A percentile compares a stretch with the other conserved stretches of the same genome.
phyloP scores from a whole-genome alignment of 2,888 invertebrate species.

The Microchrysa polita region DNA sequence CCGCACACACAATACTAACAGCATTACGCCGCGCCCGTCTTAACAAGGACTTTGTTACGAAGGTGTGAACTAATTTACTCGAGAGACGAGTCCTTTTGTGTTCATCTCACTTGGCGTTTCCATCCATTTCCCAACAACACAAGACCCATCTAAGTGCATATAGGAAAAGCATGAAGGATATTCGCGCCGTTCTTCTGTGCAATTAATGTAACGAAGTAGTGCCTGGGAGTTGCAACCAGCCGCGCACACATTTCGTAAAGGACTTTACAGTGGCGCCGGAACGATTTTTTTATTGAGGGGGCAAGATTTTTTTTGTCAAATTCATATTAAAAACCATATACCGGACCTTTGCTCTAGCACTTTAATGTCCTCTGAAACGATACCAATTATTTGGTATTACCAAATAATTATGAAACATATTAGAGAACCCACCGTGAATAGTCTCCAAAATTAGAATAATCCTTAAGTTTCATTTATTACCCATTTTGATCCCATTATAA shows the following conservation, averaged over 20 bases:
- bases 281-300: too few relatives aligned
- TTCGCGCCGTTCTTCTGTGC: conserved; percentile 31
- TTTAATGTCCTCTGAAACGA: too few relatives aligned
- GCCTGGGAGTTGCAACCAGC: neutral
- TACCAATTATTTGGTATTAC: too few relatives aligned
- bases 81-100: conserved; percentile 20
- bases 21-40: neutral
- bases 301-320: too few relatives aligned
- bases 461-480: too few relatives aligned
- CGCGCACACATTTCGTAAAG: neutral
- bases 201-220: conserved; percentile 37
- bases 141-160: neutral
- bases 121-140: neutral
- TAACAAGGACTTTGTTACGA: conserved; percentile 24
- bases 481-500: too few relatives aligned
- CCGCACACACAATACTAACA: neutral
- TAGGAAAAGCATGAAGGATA: conserved; percentile 13
- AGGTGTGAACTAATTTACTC: conserved; percentile 37
- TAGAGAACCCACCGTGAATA: too few relatives aligned
- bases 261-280: too few relatives aligned
- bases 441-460: too few relatives aligned
- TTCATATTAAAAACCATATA: too few relatives aligned
- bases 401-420: too few relatives aligned
- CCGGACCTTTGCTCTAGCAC: too few relatives aligned
- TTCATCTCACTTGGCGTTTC: neutral